Conservation (phyloP, 2,113 vertebrate genomes). For the Mystacornis crossleyi region DNA sequence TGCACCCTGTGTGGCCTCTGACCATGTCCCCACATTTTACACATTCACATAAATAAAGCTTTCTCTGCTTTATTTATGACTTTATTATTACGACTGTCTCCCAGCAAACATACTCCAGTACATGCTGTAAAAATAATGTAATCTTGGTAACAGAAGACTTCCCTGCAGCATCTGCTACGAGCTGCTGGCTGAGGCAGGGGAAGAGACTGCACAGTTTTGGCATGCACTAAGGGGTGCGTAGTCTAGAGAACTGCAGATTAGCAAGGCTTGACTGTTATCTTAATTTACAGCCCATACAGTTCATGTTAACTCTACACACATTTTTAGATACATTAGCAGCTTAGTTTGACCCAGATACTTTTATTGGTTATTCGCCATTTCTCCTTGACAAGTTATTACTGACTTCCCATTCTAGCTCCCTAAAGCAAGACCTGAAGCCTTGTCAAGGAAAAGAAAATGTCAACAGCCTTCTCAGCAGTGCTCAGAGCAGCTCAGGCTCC, state of each 20-base stretch:
- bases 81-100: not conserved
- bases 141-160: not conserved
- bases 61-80: not conserved
- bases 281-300: slow-evolving; percentile 31
- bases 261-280: slow-evolving; percentile 13
- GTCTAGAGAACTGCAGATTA: slow-evolving; percentile 28
- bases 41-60: not conserved
- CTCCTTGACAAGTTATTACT: slow-evolving; percentile 59
- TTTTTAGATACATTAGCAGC: slow-evolving; percentile 49
- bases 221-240: not conserved
- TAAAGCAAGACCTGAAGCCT: slow-evolving; percentile 52
- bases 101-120: not conserved
- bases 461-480: slow-evolving; percentile 21
- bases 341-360: slow-evolving; percentile 23
- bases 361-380: not conserved
- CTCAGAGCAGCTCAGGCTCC: not conserved
- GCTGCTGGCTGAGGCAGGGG: not conserved
- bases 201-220: not conserved
- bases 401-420: slow-evolving; percentile 46
- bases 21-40: not conserved
- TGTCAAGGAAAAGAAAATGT: slow-evolving; percentile 41
- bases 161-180: not conserved
- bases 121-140: not conserved
- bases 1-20: not conserved
- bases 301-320: slow-evolving; percentile 9